phyloP scores from a whole-genome alignment of 2,797 vertebrate species.

The Psittacula echo region DNA sequence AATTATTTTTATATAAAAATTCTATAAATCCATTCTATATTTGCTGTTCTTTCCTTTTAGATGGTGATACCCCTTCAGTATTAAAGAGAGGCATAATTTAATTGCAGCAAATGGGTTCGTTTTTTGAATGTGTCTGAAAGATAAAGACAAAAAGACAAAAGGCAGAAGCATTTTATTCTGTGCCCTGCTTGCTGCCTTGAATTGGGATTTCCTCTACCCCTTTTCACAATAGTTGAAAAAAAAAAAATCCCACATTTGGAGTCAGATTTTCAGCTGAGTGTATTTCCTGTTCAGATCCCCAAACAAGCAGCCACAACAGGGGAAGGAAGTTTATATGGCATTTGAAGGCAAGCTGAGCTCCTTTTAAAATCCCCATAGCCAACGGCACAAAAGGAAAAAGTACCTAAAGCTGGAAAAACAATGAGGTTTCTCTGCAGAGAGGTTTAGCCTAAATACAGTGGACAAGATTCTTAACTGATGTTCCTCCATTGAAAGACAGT shows the following conservation, averaged over 20 bases:
- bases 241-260: fast-evolving
- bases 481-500: background rate
- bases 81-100: background rate
- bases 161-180: background rate
- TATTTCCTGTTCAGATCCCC: background rate
- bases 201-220: background rate
- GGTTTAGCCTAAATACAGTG: background rate
- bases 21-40: background rate
- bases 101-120: background rate
- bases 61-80: background rate
- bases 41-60: background rate
- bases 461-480: background rate
- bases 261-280: background rate
- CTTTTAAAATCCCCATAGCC: background rate
- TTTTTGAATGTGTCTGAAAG: background rate
- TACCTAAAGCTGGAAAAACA: background rate
- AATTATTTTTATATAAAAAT: background rate
- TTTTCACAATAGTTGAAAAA: background rate
- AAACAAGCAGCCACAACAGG: background rate
- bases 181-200: background rate
- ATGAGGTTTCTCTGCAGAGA: background rate
- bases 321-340: background rate
- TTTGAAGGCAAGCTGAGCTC: background rate
- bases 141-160: background rate
- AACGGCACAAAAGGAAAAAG: background rate